phyloP scores from a whole-genome alignment of 2,888 invertebrate genomes.

The Onthophagus sagittarius region DNA sequence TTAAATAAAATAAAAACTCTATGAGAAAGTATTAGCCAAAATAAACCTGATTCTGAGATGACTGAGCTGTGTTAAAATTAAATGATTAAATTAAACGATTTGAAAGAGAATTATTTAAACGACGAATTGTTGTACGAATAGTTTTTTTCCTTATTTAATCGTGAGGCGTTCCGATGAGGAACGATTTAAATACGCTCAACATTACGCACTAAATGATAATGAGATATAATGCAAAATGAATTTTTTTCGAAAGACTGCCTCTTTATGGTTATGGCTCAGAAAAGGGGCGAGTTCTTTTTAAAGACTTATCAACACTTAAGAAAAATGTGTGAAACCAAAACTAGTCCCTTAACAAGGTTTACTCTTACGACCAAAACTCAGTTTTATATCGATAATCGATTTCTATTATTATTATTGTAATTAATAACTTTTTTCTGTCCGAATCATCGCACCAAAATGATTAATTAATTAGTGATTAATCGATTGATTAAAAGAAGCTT shows the following conservation, averaged over 20 bases:
- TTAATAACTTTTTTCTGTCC: background rate
- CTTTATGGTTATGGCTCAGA: background rate
- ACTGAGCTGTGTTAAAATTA: background rate
- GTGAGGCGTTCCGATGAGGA: too few relatives aligned
- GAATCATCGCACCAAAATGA: background rate
- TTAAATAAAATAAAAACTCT: background rate
- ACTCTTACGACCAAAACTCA: background rate
- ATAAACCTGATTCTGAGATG: background rate
- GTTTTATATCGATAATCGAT: background rate
- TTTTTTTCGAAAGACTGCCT: background rate
- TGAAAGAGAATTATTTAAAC: background rate
- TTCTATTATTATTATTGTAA: background rate
- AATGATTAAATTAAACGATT: background rate
- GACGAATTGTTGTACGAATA: background rate
- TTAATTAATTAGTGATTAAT: too few relatives aligned
- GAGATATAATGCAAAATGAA: background rate
- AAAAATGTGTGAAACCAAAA: background rate
- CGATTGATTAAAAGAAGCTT: background rate
- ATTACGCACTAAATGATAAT: background rate
- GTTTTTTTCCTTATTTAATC: background rate
- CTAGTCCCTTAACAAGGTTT: background rate
- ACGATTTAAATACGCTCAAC: background rate
- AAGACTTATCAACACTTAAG: background rate
- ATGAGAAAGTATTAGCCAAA: background rate
- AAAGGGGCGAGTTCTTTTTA: background rate